Evolutionary conservation across 1,140 invertebrate genomes (phyloP).

Genomic region (Tyrophagus putrescentiae): DNA sequence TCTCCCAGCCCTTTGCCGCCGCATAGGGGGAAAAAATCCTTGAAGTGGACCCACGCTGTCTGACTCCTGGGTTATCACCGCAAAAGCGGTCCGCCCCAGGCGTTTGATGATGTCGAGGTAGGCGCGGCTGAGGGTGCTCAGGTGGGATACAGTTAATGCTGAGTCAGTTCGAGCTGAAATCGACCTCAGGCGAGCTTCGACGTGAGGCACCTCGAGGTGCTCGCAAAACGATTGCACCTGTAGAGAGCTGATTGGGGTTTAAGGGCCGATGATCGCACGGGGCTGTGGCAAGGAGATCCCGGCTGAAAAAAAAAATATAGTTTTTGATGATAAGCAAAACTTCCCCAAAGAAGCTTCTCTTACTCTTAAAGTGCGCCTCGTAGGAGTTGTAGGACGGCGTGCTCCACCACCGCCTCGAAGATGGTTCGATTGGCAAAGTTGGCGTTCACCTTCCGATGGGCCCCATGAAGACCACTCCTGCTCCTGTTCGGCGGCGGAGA

Average conservation of each 20-base stretch:
- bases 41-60: constrained; percentile 47
- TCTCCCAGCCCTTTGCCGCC: neutral
- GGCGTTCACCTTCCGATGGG: constrained; percentile 70
- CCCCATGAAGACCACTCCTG: constrained; percentile 74
- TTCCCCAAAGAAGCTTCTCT: too few species aligned
- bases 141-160: constrained; percentile 67
- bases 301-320: too few species aligned
- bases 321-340: too few species aligned
- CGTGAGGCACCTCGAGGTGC: constrained; percentile 83
- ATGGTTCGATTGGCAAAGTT: too few species aligned
- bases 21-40: constrained; percentile 7
- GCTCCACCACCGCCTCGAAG: too few species aligned
- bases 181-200: constrained; percentile 50
- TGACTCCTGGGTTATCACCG: constrained; percentile 83
- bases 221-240: constrained; percentile 91
- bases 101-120: constrained; percentile 72
- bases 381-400: too few species aligned
- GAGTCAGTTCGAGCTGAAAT: constrained; percentile 39
- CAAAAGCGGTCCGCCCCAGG: constrained; percentile 78
- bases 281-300: constrained; percentile 48
- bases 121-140: constrained; percentile 56
- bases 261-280: constrained; percentile 89
- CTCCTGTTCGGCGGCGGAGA: constrained; percentile 63
- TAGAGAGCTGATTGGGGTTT: constrained; percentile 66
- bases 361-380: too few species aligned